Percentiles rank a stretch among this genome's conserved stretches.
These are phyloP conservation scores for Parasteatoda lunata DNA, from an alignment of 2,888 invertebrate genomes.

Conservation along the genomic window DNA sequence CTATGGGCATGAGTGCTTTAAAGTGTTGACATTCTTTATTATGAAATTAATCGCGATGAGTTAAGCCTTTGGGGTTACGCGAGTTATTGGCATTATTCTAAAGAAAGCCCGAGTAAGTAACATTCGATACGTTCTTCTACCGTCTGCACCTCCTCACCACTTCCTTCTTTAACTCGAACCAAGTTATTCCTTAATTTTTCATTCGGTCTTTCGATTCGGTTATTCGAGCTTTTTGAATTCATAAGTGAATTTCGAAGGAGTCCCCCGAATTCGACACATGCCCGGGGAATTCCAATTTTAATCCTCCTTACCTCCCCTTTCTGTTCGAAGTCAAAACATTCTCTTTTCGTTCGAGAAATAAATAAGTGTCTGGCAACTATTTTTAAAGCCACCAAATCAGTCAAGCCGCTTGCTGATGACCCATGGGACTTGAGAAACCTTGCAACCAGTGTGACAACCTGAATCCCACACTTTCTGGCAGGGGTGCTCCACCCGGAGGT, in stretches of 20 bases:
- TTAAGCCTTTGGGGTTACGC: constrained; percentile 5
- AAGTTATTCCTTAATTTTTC: constrained; percentile 66
- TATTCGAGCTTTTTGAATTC: constrained; percentile 68
- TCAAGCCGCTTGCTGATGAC: constrained; percentile 52
- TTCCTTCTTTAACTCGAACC: constrained; percentile 7
- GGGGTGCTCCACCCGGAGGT: constrained; percentile 11
- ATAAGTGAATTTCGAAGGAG: constrained; percentile 54
- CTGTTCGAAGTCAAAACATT: not conserved
- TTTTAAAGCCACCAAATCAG: constrained; percentile 66
- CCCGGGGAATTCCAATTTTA: constrained; percentile 26
- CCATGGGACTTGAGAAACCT: constrained; percentile 19
- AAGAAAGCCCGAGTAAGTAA: constrained; percentile 4
- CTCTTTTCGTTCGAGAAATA: constrained; percentile 30
- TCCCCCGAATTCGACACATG: constrained; percentile 9
- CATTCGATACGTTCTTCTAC: constrained; percentile 34
- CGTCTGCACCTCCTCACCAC: not conserved
- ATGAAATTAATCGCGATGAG: constrained; percentile 60
- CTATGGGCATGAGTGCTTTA: constrained; percentile 24
- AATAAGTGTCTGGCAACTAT: constrained; percentile 61
- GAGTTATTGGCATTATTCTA: constrained; percentile 15
- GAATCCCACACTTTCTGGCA: not conserved
- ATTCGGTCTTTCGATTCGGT: constrained; percentile 59
- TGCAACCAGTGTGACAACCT: constrained; percentile 4
- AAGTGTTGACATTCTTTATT: constrained; percentile 63
- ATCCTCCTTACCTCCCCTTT: constrained; percentile 6